Base-by-base conservation (phyloP, 2,888 invertebrate genomes). In the Melolontha melolontha region DNA sequence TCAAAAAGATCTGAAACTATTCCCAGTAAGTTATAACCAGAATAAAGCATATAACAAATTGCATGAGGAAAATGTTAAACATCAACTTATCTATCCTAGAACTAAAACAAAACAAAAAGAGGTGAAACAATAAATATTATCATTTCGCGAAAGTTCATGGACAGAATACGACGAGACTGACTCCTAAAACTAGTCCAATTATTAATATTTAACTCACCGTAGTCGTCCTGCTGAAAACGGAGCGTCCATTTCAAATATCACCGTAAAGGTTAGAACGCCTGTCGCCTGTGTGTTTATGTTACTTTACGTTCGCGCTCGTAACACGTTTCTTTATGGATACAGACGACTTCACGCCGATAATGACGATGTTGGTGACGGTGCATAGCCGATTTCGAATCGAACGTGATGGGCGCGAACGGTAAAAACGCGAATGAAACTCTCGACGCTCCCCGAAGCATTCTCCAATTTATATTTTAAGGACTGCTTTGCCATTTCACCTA, bases 131-230 rank as follows among this genome's bases (percentile, higher is more conserved):
- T 22, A 34, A 63, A 63, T 39, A 50, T 49, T 16, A 10, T 40
- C 14, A 41, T 42, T 51, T 41, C 40, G 51, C 52, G 16, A 22
- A 66, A 57, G 57, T 66, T 66, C 66, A 66, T 14, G 66, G 55
- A 39, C 55, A 39, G 14, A 42, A 29, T n/a, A 44, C 41, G 44
- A 29, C 29, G 44, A 42, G 29, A 17, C 16, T 27, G 34, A 41
- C 29, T 10, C 29, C 40, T 55, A 34, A 63, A 67, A 67, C 66
- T 66, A 55, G 52, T 55, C 55, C 54, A 52, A 55, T 49, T 64
- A 72, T 71, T 72, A 72, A 72, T 71, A 72, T 71, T 69, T 64
- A 64, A 69, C 72, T 72, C 68, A 72, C 72, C 71, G 59, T 50
- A 41, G 41, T 52, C 64, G 68, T 70, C 67, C 62, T 63, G 68